Evolutionary conservation across 2,797 vertebrate species (phyloP), one percentile per base, ranked within the genome.

Genomic region (Eremophila alpestris): DNA sequence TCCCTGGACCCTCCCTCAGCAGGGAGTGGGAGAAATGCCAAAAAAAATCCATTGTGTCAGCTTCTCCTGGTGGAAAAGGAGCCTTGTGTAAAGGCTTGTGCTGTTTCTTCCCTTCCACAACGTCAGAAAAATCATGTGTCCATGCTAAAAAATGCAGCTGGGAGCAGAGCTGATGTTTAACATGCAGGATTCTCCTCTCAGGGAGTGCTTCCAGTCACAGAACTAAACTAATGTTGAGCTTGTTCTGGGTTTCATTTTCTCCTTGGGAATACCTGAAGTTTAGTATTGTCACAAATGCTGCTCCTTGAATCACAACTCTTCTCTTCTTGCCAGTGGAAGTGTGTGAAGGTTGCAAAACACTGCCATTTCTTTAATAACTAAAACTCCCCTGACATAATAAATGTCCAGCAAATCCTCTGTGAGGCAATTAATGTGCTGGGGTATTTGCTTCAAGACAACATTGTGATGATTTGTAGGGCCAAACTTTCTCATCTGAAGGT

Each of bases 61-160:
- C 71, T 52, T 65, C 87, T 95, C 77, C 83, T 89, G 56, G 13
- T 92, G 60, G 77, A 58, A 95, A 85, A 43, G 23, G 43, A 93
- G 54, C 51, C 51, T 43, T n/a, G 29, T 56, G 41, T 30, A 23
- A 67, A 87, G 36, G 23, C 41, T 62, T 29, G 59, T 69, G 67
- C 29, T 95, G 7, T 90, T 96, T 83, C 63, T 92, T 73, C 40
- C 36, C 21, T 89, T 78, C 45, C 19, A 52, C 36, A 38, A 45
- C 76, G 69, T 69, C 51, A 81, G 38, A 74, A 92, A 93, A 38
- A 2, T 76, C 63, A 55, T 23, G 7, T 45, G 40, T 62, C n/a
- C 32, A 7, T 23, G 36, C n/a, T 90, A 75, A 86, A 81, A 83
- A 91, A 78, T 73, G 62, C 15, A 87, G 21, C 55, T 41, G 55